Evolutionary conservation across 2,113 vertebrate species (phyloP), one percentile per base, ranked within the genome.

Genomic region (Hippocampus comes): DNA sequence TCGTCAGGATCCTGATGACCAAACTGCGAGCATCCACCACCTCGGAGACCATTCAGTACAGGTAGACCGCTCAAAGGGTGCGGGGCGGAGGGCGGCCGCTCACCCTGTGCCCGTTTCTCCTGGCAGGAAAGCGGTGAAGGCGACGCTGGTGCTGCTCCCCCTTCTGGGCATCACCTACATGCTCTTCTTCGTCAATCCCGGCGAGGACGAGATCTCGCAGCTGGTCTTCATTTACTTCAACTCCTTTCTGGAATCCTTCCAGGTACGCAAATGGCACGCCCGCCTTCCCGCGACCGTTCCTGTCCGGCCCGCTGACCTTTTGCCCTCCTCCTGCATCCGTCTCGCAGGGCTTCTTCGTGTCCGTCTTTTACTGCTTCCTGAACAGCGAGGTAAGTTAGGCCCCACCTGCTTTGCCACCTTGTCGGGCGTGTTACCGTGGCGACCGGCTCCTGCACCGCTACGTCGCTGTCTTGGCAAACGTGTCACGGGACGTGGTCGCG

Each of bases 181-280:
- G 96, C 89, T 99, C 73, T 99, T 99, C 89, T 99, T 99, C 3
- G 96, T 99, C 79, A 98, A 98, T 82, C 97, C 97, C 0, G 96
- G 97, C 1, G 97, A 99, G 63, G 97, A 98, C 10, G 96, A 98
- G 82, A 93, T 96, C 86, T 98, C 97, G 64, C 94, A 94, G 68
- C 90, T 97, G 0, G 95, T 98, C 81, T 99, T 99, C 90, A 98
- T 99, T 81, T 98, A 99, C 79, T 99, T 99, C 91, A 99, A 99
- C 85, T 99, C 97, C 15, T 95, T 99, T 72, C 88, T 99, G 84
- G 95, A 99, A 68, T 98, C 97, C 48, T 99, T 99, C 90, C 97
- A 99, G 96, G 97, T 42, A 41, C 9, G 38, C 30, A 64, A 34
- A 12, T 43, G 63, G 9, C 41, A 42, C 1, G 15, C 2, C 20